phyloP scores from a whole-genome alignment of 2,888 invertebrate species.

The Galerucella pusilla region DNA sequence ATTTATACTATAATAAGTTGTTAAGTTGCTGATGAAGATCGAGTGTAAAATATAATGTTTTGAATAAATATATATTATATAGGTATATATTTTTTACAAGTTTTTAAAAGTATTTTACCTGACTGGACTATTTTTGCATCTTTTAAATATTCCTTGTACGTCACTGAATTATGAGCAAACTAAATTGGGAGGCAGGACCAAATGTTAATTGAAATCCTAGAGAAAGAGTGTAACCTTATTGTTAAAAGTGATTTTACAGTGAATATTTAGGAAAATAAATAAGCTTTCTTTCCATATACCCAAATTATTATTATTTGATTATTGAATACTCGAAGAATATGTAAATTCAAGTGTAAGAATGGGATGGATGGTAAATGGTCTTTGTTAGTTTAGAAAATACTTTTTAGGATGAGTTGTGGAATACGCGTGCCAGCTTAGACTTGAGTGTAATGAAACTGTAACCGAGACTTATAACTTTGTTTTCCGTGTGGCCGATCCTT shows the following conservation, averaged over 20 bases:
- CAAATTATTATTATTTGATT: too few species aligned
- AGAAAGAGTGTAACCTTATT: slow-evolving; percentile 20
- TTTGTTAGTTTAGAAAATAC: neutral
- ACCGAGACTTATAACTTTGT: slow-evolving; percentile 66
- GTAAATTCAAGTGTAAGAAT: neutral
- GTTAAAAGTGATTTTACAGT: too few species aligned
- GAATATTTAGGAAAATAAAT: too few species aligned
- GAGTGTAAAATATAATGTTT: neutral
- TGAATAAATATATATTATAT: too few species aligned
- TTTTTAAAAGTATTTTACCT: too few species aligned
- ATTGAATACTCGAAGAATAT: neutral
- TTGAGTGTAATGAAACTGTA: slow-evolving; percentile 63
- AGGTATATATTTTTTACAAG: too few species aligned
- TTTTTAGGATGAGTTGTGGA: slow-evolving; percentile 23
- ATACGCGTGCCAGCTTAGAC: slow-evolving; percentile 52
- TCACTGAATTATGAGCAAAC: too few species aligned
- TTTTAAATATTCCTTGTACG: too few species aligned
- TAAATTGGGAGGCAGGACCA: neutral
- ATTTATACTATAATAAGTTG: slow-evolving; percentile 27
- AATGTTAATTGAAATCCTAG: slow-evolving; percentile 19
- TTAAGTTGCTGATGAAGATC: neutral
- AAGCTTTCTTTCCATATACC: too few species aligned
- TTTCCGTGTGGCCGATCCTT: slow-evolving; percentile 65
- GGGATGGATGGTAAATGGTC: neutral
- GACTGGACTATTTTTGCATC: too few species aligned